Evolutionary conservation across 2,888 invertebrate genomes (phyloP), one percentile per base, ranked within the genome.

Genomic region (Sericinus montela): DNA sequence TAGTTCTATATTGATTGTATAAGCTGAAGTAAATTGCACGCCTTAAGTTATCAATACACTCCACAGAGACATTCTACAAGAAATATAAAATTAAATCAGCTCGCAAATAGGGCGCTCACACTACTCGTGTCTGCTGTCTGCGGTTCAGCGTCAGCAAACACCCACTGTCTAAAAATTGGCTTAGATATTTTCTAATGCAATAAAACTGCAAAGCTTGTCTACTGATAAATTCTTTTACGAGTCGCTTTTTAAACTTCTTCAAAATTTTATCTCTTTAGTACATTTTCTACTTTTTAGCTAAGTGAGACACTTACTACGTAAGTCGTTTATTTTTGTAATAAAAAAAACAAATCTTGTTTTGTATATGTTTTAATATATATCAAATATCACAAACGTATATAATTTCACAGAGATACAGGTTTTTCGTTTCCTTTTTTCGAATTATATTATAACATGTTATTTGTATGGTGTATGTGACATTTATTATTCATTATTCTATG

Each of bases 131-230:
- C 23, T 42, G 32, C 11, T 2, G 41, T 41, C 23, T 42, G 32
- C 11, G 42, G 32, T 13, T 23, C 32, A 23, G 23, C 42, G 19
- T 42, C 42, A 42, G 16, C 42, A 34, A 32, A 13, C 42, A 19
- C 32, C 11, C 42, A 42, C 30, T 5, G 30, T 5, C 14, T 10
- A n/a, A 43, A 43, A 35, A 14, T 25, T 14, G 7, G 14, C 34
- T 25, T 10, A n/a, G 32, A 23, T 1, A 35, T 43, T 19, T 43
- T 15, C 23, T 11, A 43, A 35, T 23, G 30, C 14, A 23, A 35
- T 43, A 13, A 34, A 34, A 25, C 23, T 35, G 32, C 34, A 19
- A 42, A 43, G 25, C 25, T 4, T 25, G 25, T 25, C 25, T 4
- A 25, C 6, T 8, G 25, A 25, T 25, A 25, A 25, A 25, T 25